A percentile compares a stretch with the other conserved stretches of the same genome.
Conservation (phyloP, 2,113 vertebrate species). For the Hepsetus odoe region DNA sequence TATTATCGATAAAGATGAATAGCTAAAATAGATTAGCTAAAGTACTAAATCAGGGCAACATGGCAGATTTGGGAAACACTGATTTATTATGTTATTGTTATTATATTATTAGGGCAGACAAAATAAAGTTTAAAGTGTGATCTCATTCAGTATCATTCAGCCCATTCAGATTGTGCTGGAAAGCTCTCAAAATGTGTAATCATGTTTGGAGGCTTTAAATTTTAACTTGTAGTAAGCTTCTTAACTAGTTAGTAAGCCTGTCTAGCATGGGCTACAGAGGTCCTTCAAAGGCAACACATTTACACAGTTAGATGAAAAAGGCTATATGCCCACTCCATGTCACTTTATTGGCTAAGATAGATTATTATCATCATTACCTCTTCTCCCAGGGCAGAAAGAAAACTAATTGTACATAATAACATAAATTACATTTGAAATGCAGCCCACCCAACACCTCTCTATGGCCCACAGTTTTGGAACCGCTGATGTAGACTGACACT, state of each 20-base stretch:
- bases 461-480: slow-evolving; percentile 9
- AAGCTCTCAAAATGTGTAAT: not conserved
- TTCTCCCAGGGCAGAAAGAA: slow-evolving; percentile 10
- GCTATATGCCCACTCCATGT: not conserved
- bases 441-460: slow-evolving; percentile 29
- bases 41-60: too few relatives aligned
- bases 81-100: too few relatives aligned
- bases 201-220: not conserved
- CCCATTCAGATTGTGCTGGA: not conserved
- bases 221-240: slow-evolving; percentile 2
- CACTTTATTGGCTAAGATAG: slow-evolving; percentile 18
- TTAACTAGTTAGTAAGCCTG: not conserved
- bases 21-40: too few relatives aligned
- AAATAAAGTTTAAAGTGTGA: too few relatives aligned
- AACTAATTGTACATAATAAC: slow-evolving; percentile 40
- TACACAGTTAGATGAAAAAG: slow-evolving; percentile 15
- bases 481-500: slow-evolving; percentile 29
- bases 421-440: slow-evolving; percentile 28
- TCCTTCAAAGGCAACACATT: slow-evolving; percentile 4
- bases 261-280: not conserved
- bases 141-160: not conserved
- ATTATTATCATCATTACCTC: slow-evolving; percentile 20
- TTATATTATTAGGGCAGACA: too few relatives aligned
- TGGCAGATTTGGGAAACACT: too few relatives aligned
- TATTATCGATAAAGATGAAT: too few relatives aligned